Evolutionary conservation across 2,888 invertebrate genomes (phyloP).

Genomic region (Amphipyra berbera): DNA sequence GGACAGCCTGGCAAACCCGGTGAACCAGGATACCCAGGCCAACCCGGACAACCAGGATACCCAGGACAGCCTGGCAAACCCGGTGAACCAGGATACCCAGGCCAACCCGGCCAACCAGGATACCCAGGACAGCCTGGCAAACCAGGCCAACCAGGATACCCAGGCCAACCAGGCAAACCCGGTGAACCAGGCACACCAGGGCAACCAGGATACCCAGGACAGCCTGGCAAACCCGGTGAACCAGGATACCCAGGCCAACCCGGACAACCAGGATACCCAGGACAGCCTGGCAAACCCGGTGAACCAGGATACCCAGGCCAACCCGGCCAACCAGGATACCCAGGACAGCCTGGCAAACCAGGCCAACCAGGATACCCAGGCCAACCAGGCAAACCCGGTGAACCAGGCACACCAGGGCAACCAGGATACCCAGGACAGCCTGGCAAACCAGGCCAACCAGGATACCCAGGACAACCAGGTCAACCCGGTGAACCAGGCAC

Average conservation of each 20-base stretch:
- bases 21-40: conserved; percentile 55
- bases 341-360: conserved; percentile 47
- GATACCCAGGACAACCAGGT: conserved; percentile 61
- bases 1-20: conserved; percentile 64
- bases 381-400: conserved; percentile 3
- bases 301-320: conserved; percentile 64
- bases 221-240: conserved; percentile 80
- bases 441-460: conserved; percentile 34
- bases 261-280: conserved; percentile 53
- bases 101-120: conserved; percentile 57
- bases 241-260: conserved; percentile 63
- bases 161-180: conserved; percentile 51
- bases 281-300: conserved; percentile 53
- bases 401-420: conserved; percentile 3
- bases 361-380: conserved; percentile 21
- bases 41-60: conserved; percentile 42
- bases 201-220: conserved; percentile 52
- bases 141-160: conserved; percentile 52
- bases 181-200: conserved; percentile 41
- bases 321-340: conserved; percentile 64
- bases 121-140: conserved; percentile 50
- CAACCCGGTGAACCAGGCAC: conserved; percentile 61
- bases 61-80: conserved; percentile 44
- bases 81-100: conserved; percentile 43
- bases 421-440: conserved; percentile 18